phyloP scores from a whole-genome alignment of 2,797 vertebrate species.

The Allochrocebus solatus region DNA sequence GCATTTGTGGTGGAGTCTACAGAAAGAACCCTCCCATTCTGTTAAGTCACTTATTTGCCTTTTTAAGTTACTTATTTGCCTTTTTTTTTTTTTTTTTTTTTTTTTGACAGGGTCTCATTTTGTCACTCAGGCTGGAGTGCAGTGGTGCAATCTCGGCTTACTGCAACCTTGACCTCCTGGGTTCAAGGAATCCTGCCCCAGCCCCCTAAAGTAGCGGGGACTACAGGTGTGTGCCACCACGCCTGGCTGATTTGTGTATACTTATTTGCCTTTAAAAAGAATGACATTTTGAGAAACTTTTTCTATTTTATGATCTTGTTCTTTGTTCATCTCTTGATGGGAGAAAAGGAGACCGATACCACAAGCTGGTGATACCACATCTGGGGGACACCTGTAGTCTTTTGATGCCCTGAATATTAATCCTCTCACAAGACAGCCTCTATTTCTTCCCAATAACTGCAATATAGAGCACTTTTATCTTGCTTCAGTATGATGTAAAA shows the following conservation, averaged over 20 bases:
- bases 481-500: not conserved
- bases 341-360: not conserved
- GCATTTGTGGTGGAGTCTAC: not conserved
- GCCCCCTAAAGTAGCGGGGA: not conserved
- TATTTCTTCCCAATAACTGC: not conserved
- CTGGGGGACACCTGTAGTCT: not conserved
- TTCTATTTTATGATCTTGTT: not conserved
- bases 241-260: not conserved
- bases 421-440: not conserved
- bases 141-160: not conserved
- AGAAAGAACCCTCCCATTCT: not conserved
- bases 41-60: not conserved
- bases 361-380: not conserved
- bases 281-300: not conserved
- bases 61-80: not conserved
- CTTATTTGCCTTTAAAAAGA: not conserved
- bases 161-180: not conserved
- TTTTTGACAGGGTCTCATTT: not conserved
- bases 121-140: not conserved
- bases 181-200: not conserved
- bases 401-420: not conserved
- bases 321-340: not conserved
- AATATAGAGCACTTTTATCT: not conserved
- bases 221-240: not conserved
- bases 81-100: not conserved